phyloP scores from a whole-genome alignment of 2,888 invertebrate genomes.

The Xestia c-nigrum region DNA sequence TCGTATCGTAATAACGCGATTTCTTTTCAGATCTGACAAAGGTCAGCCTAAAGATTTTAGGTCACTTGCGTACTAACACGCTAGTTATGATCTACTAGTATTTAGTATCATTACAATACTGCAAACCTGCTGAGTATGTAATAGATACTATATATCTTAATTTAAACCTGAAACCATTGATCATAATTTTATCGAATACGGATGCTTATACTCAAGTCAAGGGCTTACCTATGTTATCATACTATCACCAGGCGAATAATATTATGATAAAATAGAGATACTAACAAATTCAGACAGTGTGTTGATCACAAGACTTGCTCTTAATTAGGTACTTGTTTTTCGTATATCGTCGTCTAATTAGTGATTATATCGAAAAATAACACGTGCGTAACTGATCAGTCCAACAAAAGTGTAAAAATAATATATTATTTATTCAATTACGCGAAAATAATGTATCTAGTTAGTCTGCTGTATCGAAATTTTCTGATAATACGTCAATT shows the following conservation, averaged over 20 bases:
- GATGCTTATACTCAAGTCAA: too few species aligned
- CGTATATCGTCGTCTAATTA: background rate
- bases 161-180: background rate
- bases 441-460: background rate
- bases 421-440: constrained; percentile 18
- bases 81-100: background rate
- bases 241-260: background rate
- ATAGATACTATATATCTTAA: too few species aligned
- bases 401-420: constrained; percentile 2
- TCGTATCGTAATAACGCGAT: constrained; percentile 17
- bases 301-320: background rate
- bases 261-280: background rate
- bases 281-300: background rate
- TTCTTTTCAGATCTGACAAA: constrained; percentile 23
- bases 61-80: background rate
- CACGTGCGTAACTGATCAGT: constrained; percentile 4
- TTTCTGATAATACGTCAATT: constrained; percentile 17
- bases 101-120: background rate
- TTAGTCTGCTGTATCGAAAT: background rate
- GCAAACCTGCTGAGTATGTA: too few species aligned
- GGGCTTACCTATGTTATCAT: background rate
- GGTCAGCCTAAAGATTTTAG: background rate
- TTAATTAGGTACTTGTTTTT: constrained; percentile 10
- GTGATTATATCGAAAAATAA: background rate
- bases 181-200: background rate